Percentiles rank a stretch among this genome's conserved stretches.
phyloP scores from a whole-genome alignment of 2,797 vertebrate species.

The Pseudopleuronectes americanus region DNA sequence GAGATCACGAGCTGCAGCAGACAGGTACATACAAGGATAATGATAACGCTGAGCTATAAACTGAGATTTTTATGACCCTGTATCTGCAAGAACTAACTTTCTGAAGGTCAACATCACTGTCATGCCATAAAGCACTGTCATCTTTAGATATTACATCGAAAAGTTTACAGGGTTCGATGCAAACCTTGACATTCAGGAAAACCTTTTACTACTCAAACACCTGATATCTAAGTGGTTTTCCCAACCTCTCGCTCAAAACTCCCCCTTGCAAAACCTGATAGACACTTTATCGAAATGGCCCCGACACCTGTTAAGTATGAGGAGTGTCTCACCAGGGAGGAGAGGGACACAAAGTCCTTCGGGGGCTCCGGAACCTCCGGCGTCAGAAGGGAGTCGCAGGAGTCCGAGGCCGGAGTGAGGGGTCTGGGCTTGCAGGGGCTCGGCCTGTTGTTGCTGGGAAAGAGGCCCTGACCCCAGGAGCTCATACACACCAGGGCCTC shows the following conservation, averaged over 20 bases:
- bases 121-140: not conserved
- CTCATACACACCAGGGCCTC: conserved; percentile 98
- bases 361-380: conserved; percentile 80
- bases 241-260: not conserved
- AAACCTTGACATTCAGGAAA: conserved; percentile 8
- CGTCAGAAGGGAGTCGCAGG: conserved; percentile 88
- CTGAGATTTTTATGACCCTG: conserved; percentile 54
- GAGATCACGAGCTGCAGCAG: conserved; percentile 26
- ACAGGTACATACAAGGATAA: conserved; percentile 26
- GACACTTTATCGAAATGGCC: not conserved
- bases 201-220: conserved; percentile 41
- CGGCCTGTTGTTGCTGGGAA: conserved; percentile 60
- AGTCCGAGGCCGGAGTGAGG: conserved; percentile 95
- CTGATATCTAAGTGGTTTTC: conserved; percentile 7
- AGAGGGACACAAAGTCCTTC: conserved; percentile 92
- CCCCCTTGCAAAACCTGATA: not conserved
- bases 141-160: conserved; percentile 33
- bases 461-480: conserved; percentile 91
- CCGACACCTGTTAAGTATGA: not conserved
- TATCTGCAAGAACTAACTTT: conserved; percentile 28
- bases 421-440: conserved; percentile 88
- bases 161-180: conserved; percentile 20
- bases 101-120: conserved; percentile 59
- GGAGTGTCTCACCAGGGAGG: conserved; percentile 90
- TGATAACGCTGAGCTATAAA: conserved; percentile 48